Evolutionary conservation across 2,113 vertebrate genomes (phyloP), one percentile per base, ranked within the genome.

Genomic region (Heterotis niloticus): DNA sequence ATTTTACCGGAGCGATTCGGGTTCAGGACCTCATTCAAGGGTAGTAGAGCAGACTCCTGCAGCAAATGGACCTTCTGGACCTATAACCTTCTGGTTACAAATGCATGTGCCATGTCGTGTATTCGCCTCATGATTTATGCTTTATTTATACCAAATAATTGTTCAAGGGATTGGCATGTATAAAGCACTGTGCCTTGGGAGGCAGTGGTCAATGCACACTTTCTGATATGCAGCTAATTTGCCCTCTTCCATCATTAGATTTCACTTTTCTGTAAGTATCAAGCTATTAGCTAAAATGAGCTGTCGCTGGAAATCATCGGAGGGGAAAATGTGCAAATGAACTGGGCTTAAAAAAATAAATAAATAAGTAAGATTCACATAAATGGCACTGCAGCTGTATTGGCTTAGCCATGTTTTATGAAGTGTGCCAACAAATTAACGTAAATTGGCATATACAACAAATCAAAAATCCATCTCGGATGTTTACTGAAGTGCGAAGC

Each of bases 321-420:
- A 72, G 59, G 59, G 60, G 59, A 73, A 79, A 79, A 79, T 73
- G 54, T 78, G 54, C 66, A 78, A 70, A 71, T 71, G 66, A 78
- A 78, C 67, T 78, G n/a, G 56, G 77, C 70, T 68, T 57, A 28
- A 65, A 71, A 17, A 69, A 75, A 59, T 59, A 75, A 75, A 44
- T n/a, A n/a, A n/a, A n/a, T n/a, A n/a, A n/a, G 54, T 57, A 44
- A 44, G 59, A 56, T 75, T 75, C n/a, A 24, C 24, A 28, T 60
- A 57, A 51, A 24, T 17, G 28, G 14, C 56, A 29, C 57, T 69
- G 57, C 67, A 11, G 24, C 77, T 71, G 66, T 34, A 60, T 34
- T 78, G 67, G 59, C 26, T 11, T 18, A 26, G 74, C 57, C 34
- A 59, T 71, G 77, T 57, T 51, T 69, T 59, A 56, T 78, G 65